phyloP scores from a whole-genome alignment of 1,140 invertebrate genomes.

The Philotrypesis tridentata region DNA sequence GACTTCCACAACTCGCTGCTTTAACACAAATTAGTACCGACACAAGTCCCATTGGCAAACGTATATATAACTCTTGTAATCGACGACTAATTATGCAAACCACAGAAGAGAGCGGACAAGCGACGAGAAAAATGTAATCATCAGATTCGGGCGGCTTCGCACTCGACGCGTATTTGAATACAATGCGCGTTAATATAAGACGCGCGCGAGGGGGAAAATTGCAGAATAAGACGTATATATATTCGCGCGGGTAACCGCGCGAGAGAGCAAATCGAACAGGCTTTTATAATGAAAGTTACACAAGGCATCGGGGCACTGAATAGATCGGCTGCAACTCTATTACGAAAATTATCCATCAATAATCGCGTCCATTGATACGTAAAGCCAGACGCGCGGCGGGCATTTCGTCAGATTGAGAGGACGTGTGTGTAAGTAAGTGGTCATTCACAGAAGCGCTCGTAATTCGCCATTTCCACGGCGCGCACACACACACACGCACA shows the following conservation, averaged over 20 bases:
- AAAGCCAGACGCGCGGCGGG: neutral
- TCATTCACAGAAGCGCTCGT: neutral
- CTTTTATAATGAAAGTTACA: neutral
- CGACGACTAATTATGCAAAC: neutral
- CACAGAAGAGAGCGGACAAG: no score
- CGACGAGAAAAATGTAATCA: no score
- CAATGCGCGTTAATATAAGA: no score
- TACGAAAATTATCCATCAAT: neutral
- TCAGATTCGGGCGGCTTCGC: no score
- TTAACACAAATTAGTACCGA: no score
- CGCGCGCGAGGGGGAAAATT: neutral
- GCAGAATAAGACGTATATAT: neutral
- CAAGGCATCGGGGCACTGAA: neutral
- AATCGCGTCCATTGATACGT: neutral
- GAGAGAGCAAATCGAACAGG: neutral
- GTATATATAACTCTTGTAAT: no score
- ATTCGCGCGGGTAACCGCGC: no score
- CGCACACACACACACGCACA: neutral
- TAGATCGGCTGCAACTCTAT: constrained; percentile 4
- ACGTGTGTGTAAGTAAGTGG: neutral
- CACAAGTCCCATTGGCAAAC: no score
- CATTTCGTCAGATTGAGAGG: neutral
- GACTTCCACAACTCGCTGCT: no score
- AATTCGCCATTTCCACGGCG: neutral
- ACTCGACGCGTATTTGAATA: neutral